Conservation (phyloP, 1,140 invertebrate genomes). For the fruit fly (Drosophila melanogaster) region DNA sequence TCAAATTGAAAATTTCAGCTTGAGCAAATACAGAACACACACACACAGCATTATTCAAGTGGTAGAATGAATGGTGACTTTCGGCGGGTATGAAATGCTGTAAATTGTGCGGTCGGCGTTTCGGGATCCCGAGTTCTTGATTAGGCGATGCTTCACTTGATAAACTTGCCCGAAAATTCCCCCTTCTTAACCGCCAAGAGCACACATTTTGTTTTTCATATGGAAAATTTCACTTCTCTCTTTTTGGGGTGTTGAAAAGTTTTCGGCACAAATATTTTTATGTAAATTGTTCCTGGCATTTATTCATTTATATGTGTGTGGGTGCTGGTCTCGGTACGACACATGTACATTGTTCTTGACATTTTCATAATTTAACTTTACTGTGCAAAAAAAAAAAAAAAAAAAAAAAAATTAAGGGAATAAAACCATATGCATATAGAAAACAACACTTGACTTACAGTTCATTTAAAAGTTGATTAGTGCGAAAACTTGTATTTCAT, state of each 20-base stretch:
- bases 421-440: not conserved
- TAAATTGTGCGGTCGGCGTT: constrained; percentile 77
- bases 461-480: constrained; percentile 61
- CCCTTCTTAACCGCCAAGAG: constrained; percentile 18
- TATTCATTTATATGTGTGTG: constrained; percentile 63
- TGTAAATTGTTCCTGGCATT: constrained; percentile 79
- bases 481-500: constrained; percentile 48
- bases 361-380: constrained; percentile 81
- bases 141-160: constrained; percentile 79
- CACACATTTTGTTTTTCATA: constrained; percentile 63
- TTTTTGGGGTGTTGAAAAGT: constrained; percentile 49
- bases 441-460: constrained; percentile 34
- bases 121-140: constrained; percentile 71
- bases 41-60: constrained; percentile 4
- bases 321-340: constrained; percentile 12
- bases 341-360: constrained; percentile 50
- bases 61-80: not conserved
- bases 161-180: constrained; percentile 60
- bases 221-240: constrained; percentile 54
- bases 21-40: constrained; percentile 38
- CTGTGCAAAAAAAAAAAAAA: constrained; percentile 13
- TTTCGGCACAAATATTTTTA: constrained; percentile 81
- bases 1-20: constrained; percentile 49
- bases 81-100: constrained; percentile 52
- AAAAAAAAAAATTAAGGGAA: not conserved